Evolutionary conservation across 1,140 invertebrate genomes (phyloP).

Genomic region (Pseudomyrmex flavicornis): DNA sequence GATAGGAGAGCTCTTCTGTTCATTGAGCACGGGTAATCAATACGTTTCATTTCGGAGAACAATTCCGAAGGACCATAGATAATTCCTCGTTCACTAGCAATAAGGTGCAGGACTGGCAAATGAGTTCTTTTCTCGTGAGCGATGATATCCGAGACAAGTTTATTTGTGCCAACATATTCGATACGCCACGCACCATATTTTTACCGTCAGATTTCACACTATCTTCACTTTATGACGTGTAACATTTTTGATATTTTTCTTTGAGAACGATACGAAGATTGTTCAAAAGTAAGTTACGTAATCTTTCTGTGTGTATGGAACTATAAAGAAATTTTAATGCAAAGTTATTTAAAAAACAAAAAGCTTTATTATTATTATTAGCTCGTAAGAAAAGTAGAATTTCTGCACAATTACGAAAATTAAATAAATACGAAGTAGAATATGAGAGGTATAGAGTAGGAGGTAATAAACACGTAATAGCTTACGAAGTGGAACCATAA

Average conservation of each 20-base stretch:
- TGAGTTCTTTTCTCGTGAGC: not conserved
- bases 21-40: slow-evolving; percentile 73
- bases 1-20: slow-evolving; percentile 59
- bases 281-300: not conserved
- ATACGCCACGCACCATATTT: not conserved
- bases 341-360: not conserved
- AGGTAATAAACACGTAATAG: slow-evolving; percentile 44
- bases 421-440: not conserved
- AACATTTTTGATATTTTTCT: too few relatives aligned
- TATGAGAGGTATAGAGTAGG: not conserved
- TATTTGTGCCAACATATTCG: not conserved
- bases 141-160: not conserved
- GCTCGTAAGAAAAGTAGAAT: too few relatives aligned
- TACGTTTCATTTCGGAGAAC: slow-evolving; percentile 75
- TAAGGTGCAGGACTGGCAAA: slow-evolving; percentile 35
- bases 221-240: not conserved
- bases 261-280: too few relatives aligned
- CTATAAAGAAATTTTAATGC: not conserved
- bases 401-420: slow-evolving; percentile 1
- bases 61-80: slow-evolving; percentile 64
- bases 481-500: slow-evolving; percentile 17
- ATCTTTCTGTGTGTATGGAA: not conserved
- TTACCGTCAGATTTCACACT: not conserved
- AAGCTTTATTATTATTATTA: slow-evolving; percentile 18
- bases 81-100: slow-evolving; percentile 57